Evolutionary conservation across 2,113 vertebrate species (phyloP).

Genomic region (Centropristis striata): DNA sequence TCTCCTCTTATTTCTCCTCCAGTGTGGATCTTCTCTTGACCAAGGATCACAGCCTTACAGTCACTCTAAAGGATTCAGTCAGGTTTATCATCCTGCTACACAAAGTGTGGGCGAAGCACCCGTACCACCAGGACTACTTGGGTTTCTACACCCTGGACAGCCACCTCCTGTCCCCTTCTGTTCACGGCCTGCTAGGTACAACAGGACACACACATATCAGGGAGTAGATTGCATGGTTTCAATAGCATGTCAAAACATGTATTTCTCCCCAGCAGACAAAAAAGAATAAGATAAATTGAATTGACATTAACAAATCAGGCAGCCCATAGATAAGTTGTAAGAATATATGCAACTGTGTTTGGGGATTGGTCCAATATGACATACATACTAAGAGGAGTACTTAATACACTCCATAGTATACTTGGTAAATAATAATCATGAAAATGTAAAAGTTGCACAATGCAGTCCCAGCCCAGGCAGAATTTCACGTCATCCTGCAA

Average conservation of each 20-base stretch:
- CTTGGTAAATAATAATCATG: no score
- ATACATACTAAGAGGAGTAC: not conserved
- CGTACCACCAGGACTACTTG: conserved; percentile 90
- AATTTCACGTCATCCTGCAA: no score
- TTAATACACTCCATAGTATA: no score
- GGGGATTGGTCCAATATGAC: not conserved
- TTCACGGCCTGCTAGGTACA: conserved; percentile 95
- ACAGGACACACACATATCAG: not conserved
- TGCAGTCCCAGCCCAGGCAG: no score
- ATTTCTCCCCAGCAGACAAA: not conserved
- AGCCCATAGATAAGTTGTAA: not conserved
- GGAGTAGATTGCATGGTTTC: not conserved
- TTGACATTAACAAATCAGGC: not conserved
- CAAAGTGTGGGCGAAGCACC: conserved; percentile 91
- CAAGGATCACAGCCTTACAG: conserved; percentile 86
- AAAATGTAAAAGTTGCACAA: no score
- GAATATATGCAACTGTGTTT: not conserved
- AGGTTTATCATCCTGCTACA: conserved; percentile 94
- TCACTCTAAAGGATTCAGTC: conserved; percentile 88
- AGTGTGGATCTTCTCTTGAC: conserved; percentile 90
- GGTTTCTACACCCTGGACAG: conserved; percentile 93
- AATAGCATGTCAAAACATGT: not conserved
- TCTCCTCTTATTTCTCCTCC: conserved; percentile 30
- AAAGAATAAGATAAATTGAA: not conserved
- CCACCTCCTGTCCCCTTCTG: conserved; percentile 87